phyloP scores from a whole-genome alignment of 2,888 invertebrate genomes.

The Sphaerolaimus hirsutus region DNA sequence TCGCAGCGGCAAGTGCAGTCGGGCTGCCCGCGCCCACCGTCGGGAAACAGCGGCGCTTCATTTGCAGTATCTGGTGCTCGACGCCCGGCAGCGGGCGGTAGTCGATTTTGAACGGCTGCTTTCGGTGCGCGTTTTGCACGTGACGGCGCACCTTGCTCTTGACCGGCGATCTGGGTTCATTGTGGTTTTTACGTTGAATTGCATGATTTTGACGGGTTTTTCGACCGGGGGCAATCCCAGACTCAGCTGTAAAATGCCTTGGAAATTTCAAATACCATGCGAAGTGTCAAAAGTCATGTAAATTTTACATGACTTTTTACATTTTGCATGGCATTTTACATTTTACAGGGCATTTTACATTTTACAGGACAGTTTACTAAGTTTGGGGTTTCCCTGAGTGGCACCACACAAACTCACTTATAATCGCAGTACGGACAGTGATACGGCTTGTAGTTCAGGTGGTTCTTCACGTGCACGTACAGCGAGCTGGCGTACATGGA shows the following conservation, averaged over 20 bases:
- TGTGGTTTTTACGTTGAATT: too few species aligned
- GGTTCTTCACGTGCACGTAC: constrained; percentile 7
- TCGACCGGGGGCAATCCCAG: too few species aligned
- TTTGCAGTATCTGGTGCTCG: constrained; percentile 1
- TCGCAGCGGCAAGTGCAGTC: not conserved
- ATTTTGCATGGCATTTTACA: too few species aligned
- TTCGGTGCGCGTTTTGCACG: constrained; percentile 2
- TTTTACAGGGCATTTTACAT: too few species aligned
- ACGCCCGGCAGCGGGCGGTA: constrained; percentile 2
- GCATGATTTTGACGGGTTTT: too few species aligned
- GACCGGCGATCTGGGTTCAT: constrained; percentile 5
- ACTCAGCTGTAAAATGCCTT: too few species aligned
- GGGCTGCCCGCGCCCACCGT: not conserved
- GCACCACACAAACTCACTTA: too few species aligned
- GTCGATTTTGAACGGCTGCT: not conserved
- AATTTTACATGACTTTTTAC: too few species aligned
- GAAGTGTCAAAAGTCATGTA: too few species aligned
- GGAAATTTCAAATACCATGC: too few species aligned
- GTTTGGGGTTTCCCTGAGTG: too few species aligned
- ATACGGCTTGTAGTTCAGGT: constrained; percentile 8
- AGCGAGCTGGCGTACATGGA: constrained; percentile 5
- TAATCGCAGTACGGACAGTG: constrained; percentile 5
- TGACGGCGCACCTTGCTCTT: constrained; percentile 7
- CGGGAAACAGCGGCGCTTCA: constrained; percentile 6
- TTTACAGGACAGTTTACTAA: too few species aligned